Evolutionary conservation across 2,797 vertebrate species (phyloP).

Genomic region (Cossypha caffra): DNA sequence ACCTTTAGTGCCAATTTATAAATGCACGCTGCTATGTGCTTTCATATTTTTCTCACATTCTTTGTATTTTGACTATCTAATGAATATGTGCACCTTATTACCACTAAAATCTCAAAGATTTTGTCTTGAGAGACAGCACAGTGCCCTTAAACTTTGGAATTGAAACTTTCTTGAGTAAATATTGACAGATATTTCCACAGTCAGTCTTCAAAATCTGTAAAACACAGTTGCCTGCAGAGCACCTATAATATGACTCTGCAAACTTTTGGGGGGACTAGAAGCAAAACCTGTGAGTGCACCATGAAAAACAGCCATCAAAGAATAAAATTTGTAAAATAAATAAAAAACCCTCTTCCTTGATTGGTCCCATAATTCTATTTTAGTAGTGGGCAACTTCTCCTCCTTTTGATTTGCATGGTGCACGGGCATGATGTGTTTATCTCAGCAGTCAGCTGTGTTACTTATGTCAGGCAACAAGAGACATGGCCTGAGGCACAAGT

Average conservation of each 20-base stretch:
- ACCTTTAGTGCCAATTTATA: background rate
- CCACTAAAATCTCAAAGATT: background rate
- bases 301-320: background rate
- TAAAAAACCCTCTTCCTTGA: background rate
- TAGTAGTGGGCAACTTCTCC: background rate
- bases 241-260: background rate
- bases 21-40: background rate
- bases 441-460: background rate
- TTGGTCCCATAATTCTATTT: background rate
- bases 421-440: background rate
- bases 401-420: background rate
- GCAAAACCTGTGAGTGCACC: background rate
- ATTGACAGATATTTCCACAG: background rate
- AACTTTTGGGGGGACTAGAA: background rate
- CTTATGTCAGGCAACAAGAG: background rate
- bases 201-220: background rate
- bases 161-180: background rate
- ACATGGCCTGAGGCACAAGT: background rate
- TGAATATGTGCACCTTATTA: fast-evolving
- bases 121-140: background rate
- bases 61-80: background rate
- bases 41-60: background rate
- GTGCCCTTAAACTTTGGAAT: background rate
- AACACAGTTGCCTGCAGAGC: background rate
- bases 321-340: background rate